Evolutionary conservation across 2,113 vertebrate species (phyloP), one percentile per base, ranked within the genome.

Genomic region (Baryphthengus martii): DNA sequence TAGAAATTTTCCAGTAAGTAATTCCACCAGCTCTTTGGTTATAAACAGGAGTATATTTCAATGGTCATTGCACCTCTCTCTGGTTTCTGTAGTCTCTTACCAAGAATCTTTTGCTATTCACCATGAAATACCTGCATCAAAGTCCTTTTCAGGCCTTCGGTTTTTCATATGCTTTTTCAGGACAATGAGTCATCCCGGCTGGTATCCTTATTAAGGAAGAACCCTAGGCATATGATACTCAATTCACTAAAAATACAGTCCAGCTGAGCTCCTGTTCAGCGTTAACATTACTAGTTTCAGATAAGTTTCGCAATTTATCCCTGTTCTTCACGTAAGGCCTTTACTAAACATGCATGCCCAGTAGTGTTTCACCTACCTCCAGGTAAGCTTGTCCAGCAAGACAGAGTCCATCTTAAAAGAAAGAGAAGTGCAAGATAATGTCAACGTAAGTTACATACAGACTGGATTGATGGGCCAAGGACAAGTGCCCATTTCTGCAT

Each of bases 401-500:
- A 47, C 21, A 45, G 49, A 65, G 24, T 35, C 19, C 6, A 20
- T 70, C 16, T 66, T 80, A 61, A 44, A 13, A 79, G 33, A 70
- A 78, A 16, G 18, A 70, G 28, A 74, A 81, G 49, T 74, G 17
- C 25, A 29, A 35, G 16, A 35, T 74, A 47, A 63, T 71, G 16
- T 70, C 39, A 35, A 2, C 50, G 3, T 59, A 40, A n/a, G 11
- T 74, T 83, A 66, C 6, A 1, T 24, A 33, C 25, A 45, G 25
- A 10, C 35, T 67, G 24, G 4, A 77, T 31, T 0, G 0, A 11
- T 55, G 28, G 16, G 5, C 35, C 0, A 3, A 68, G 24, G 39
- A 8, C 3, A n/a, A n/a, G 23, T 44, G 23, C 12, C 4, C 5
- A 6, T 33, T 58, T 17, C 24, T 58, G 13, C 18, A 20, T 11